phyloP scores from a whole-genome alignment of 2,888 invertebrate genomes.

The Oscheius sp. region DNA sequence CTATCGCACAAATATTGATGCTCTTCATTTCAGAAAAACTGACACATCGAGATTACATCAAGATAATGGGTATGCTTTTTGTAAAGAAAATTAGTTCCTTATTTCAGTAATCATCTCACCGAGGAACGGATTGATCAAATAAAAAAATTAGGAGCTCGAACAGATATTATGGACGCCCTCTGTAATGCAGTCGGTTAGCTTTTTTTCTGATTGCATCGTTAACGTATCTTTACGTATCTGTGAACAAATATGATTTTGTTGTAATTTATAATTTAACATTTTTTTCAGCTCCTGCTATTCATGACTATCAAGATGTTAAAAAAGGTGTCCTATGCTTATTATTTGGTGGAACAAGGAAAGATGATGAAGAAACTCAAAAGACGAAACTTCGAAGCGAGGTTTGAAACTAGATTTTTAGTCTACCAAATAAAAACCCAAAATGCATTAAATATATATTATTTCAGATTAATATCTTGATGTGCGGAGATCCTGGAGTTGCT shows the following conservation, averaged over 20 bases:
- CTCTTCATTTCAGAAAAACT: constrained; percentile 90
- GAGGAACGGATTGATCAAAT: constrained; percentile 87
- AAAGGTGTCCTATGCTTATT: constrained; percentile 93
- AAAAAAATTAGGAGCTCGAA: constrained; percentile 81
- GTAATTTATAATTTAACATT: not conserved
- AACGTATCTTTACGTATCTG: not conserved
- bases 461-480: constrained; percentile 86
- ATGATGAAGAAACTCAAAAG: constrained; percentile 55
- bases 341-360: constrained; percentile 93
- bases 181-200: constrained; percentile 80
- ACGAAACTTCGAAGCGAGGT: constrained; percentile 61
- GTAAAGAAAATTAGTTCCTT: not conserved
- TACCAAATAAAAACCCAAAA: not conserved
- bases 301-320: constrained; percentile 96
- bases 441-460: not conserved
- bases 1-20: constrained; percentile 94
- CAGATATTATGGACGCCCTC: constrained; percentile 90
- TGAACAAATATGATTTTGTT: not conserved
- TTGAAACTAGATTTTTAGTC: not conserved
- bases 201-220: not conserved
- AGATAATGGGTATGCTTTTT: constrained; percentile 79
- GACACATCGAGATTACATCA: constrained; percentile 87
- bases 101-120: constrained; percentile 79
- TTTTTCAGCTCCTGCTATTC: constrained; percentile 89
- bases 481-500: constrained; percentile 98